Conservation (phyloP, 1,140 invertebrate species). For the Parasteatoda tepidariorum region DNA sequence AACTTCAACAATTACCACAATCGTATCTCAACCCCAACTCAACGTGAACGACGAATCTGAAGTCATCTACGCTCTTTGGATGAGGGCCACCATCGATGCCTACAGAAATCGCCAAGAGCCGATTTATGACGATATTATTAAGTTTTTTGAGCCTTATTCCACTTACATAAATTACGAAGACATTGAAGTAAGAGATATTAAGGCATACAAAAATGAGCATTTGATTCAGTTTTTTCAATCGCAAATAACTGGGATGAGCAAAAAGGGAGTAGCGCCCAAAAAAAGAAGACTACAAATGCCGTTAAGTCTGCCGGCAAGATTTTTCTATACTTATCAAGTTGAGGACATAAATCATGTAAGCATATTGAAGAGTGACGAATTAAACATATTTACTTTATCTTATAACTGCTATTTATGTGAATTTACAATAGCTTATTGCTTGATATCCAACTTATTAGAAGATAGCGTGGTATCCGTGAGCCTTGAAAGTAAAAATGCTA, state of each 20-base stretch:
- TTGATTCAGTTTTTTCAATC: constrained; percentile 1
- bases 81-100: background rate
- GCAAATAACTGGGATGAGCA: background rate
- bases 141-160: background rate
- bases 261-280: background rate
- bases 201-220: background rate
- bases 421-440: background rate
- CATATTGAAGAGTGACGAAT: background rate
- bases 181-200: background rate
- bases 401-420: constrained; percentile 16
- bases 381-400: background rate
- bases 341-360: background rate
- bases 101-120: background rate
- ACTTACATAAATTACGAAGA: background rate
- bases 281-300: background rate
- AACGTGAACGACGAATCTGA: background rate
- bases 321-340: background rate
- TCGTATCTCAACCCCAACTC: background rate
- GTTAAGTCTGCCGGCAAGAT: background rate
- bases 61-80: constrained; percentile 3
- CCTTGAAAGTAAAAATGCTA: background rate
- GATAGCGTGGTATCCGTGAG: background rate
- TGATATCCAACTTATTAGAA: background rate
- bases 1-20: background rate
- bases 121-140: background rate